Percentiles rank a stretch among this genome's conserved stretches.
Evolutionary conservation across 2,797 vertebrate species (phyloP).

Genomic region (Pagetopsis macropterus): DNA sequence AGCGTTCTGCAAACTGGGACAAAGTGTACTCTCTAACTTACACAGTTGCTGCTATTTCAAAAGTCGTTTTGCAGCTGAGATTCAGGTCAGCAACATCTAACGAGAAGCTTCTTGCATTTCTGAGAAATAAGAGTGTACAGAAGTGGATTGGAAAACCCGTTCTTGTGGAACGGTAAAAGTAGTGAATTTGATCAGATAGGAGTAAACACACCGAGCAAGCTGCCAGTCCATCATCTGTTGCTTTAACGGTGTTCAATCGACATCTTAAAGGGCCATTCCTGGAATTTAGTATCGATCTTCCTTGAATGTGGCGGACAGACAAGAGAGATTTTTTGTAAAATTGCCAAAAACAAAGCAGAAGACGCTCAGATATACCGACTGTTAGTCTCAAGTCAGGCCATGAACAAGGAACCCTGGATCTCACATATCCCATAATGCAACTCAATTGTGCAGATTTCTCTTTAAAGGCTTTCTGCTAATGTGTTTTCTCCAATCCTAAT

Average conservation of each 20-base stretch:
- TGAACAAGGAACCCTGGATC: not conserved
- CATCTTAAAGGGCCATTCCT: constrained; percentile 29
- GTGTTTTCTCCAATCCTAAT: not conserved
- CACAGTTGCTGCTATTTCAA: constrained; percentile 61
- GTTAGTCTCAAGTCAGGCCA: not conserved
- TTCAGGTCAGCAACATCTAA: constrained; percentile 70
- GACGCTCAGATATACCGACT: not conserved
- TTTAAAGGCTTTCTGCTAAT: too few species aligned
- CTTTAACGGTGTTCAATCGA: constrained; percentile 7
- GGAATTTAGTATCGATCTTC: constrained; percentile 17
- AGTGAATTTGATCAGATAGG: constrained; percentile 34
- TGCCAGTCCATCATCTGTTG: constrained; percentile 27
- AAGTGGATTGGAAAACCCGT: constrained; percentile 37
- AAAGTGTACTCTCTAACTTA: constrained; percentile 64
- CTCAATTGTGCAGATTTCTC: not conserved
- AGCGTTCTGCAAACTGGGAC: constrained; percentile 70
- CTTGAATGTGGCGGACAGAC: constrained; percentile 3
- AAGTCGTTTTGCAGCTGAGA: constrained; percentile 66
- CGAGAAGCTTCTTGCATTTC: constrained; percentile 25
- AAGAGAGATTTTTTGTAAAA: not conserved
- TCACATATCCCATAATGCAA: constrained; percentile 11
- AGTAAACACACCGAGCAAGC: constrained; percentile 22
- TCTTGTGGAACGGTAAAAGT: constrained; percentile 20
- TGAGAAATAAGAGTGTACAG: constrained; percentile 37
- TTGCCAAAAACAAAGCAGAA: constrained; percentile 3